Evolutionary conservation across 2,113 vertebrate genomes (phyloP), one percentile per base, ranked within the genome.

Genomic region (Passer montanus): DNA sequence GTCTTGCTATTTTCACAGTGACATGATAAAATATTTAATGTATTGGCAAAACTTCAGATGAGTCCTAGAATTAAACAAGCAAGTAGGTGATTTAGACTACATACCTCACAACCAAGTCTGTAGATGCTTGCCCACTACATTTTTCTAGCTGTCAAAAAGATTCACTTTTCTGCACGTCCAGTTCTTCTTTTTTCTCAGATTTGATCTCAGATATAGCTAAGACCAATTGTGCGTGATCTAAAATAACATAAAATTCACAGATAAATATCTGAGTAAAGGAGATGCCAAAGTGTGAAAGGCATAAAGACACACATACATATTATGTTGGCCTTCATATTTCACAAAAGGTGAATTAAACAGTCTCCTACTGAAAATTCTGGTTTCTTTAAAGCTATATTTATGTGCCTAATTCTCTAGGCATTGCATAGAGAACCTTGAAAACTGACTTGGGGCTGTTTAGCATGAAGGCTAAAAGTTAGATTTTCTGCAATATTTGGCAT

Each of bases 21-120:
- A 52, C 7, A 19, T 19, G 15, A 49, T 30, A 63, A 70, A 90
- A 13, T n/a, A 13, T 37, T 89, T 72, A 13, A 72, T 70, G 9
- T 20, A 41, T 26, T 74, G 27, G 4, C 9, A 85, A 33, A 87
- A 49, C 17, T 77, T 90, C 41, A 80, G 9, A 28, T 41, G 24
- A 58, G 9, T 60, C 22, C 67, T 73, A 22, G 15, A 76, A 64
- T 37, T 22, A 86, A 75, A 24, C 2, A 75, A 66, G 7, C 28
- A 24, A 76, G 9, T 75, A 82, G 9, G 2, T 64, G 24, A 47
- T 73, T 83, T 73, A 52, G 35, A 26, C 63, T 49, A 28, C 7
- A 2, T 20, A 53, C 9, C 11, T 56, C 0, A 0, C 37, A 68
- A 52, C 21, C 1, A 80, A 39, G 6, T 44, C 31, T 75, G 21